Evolutionary conservation across 2,888 invertebrate species (phyloP), one percentile per base, ranked within the genome.

Genomic region (Calameuta idolon): DNA sequence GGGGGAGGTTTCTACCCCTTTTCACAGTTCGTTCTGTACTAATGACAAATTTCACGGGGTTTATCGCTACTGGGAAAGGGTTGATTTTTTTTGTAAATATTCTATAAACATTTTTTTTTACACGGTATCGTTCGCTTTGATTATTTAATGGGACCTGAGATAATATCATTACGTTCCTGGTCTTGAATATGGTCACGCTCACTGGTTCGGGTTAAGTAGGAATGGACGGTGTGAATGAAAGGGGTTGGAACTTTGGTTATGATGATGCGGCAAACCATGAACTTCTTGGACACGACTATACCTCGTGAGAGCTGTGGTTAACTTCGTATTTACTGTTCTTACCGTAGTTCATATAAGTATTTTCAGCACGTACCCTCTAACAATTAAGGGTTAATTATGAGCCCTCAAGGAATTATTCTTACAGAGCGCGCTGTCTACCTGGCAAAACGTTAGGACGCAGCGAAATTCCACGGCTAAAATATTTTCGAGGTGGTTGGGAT

Each of bases 251-350:
- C 78, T 78, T 78, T 35, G 37, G 69, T 75, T 73, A 75, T 76
- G 76, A 78, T 73, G 78, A 78, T 76, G 78, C 73, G 78, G 78
- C 73, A 75, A 76, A 73, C 78, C 78, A 31, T 73, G 40, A 76
- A 78, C 75, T 76, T 78, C 78, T 78, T 75, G 75, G 76, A 78
- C 75, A 78, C 76, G 75, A 78, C 75, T 55, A 55, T 75, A 68
- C 75, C 31, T 68, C 71, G 78, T 35, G 76, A 74, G 74, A 34
- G 74, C 55, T 37, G 73, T 73, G 76, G 75, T 78, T 76, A 75
- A 73, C 69, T 73, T 73, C 75, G 75, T 77, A 74, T 74, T 74
- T 69, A 31, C 74, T 77, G 74, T 77, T 69, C 55, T 55, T 55
- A 55, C 23, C 5, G 23, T 55, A 55, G 55, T 55, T 23, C 55